Evolutionary conservation across 2,113 vertebrate genomes (phyloP), one percentile per base, ranked within the genome.

Genomic region (Apistogramma diplotaenia): DNA sequence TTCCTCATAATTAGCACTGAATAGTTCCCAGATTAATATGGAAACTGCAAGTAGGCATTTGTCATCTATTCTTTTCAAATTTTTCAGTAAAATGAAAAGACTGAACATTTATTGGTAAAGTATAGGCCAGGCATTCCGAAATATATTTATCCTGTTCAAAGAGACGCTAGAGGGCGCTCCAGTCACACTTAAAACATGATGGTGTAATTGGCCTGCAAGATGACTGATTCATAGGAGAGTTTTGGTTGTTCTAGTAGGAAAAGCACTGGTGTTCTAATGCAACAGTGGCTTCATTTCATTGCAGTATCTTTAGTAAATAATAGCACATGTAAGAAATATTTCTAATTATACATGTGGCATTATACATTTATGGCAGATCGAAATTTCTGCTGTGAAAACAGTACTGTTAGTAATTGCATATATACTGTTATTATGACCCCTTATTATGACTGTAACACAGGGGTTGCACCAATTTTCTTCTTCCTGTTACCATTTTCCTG

Each of bases 141-240:
- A 43, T 25, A 11, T 6, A 11, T 29, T 75, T 1, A 8, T 59
- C 49, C 53, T 31, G 31, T 57, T 10, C 18, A 21, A 78, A 40
- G 23, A 40, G 23, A 2, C 86, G 1, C 53, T 58, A 84, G 78
- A 61, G 74, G 87, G 81, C 43, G 37, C 71, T 76, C 31, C 8
- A 19, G 46, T 43, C 46, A 51, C 25, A 75, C 11, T 53, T 60
- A 65, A n/a, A 5, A 10, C 27, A 18, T 12, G 9, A 10, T 53
- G 18, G 10, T 27, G 55, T 11, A 19, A n/a, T 43, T 55, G 12
- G 21, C 55, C 13, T 18, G 12, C 15, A 13, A 27, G 21, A 6
- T 19, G 13, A 1, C 16, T 35, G 6, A 57, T 43, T 15, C 40
- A 76, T 27, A 23, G 16, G 3, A 3, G 18, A 76, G 6, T 4